Percentiles rank a stretch among this genome's conserved stretches.
These are phyloP conservation scores for Manis pentadactyla DNA, from an alignment of 2,797 vertebrate species.

Conservation along the genomic window DNA sequence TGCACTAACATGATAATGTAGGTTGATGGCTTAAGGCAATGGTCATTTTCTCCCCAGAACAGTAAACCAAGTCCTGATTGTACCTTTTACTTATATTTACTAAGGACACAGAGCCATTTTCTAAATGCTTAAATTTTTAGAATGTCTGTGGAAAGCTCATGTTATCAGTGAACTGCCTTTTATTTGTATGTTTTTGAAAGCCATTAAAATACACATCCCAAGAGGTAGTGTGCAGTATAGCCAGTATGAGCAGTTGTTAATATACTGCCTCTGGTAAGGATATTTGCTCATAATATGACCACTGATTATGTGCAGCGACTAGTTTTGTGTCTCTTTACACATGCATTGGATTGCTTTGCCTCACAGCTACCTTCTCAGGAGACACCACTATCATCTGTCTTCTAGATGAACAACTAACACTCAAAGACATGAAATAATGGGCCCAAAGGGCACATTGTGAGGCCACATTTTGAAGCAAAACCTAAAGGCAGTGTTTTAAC, in stretches of 20 bases:
- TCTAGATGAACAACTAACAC: neutral
- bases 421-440: neutral
- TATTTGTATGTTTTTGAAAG: neutral
- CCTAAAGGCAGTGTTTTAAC: too few species aligned
- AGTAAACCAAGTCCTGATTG: neutral
- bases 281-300: neutral
- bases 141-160: neutral
- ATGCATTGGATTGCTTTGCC: rapidly evolving
- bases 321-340: neutral
- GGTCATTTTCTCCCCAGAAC: neutral
- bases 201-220: neutral
- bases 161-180: neutral
- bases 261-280: neutral
- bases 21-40: neutral
- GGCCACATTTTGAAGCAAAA: too few species aligned
- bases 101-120: neutral
- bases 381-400: neutral
- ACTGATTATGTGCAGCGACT: neutral
- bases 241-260: neutral
- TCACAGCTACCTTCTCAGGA: rapidly evolving
- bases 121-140: neutral
- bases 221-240: rapidly evolving
- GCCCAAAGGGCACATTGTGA: rapidly evolving
- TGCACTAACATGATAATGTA: neutral
- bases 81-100: neutral